Percentiles rank a stretch among this genome's conserved stretches.
Evolutionary conservation across 2,888 invertebrate genomes (phyloP).

Genomic region (Mythimna impura): DNA sequence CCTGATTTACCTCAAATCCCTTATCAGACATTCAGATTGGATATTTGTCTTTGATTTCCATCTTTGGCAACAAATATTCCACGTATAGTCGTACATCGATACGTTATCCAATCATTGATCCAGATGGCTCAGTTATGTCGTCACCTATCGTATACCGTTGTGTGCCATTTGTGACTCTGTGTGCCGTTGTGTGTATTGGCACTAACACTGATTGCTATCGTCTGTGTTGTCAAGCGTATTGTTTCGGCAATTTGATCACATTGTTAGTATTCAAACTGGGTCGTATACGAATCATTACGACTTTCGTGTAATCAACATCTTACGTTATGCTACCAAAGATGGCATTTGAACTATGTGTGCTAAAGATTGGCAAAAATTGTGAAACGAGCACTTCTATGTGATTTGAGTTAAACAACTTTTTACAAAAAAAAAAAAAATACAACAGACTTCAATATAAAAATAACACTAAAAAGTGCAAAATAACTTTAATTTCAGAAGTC

Average conservation of each 20-base stretch:
- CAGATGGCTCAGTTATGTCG: conserved; percentile 41
- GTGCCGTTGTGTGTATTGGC: conserved; percentile 11
- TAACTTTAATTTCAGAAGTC: too few relatives aligned
- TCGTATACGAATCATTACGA: neutral
- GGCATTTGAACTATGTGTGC: neutral
- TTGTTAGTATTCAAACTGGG: conserved; percentile 17
- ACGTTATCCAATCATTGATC: conserved; percentile 42
- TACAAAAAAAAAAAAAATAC: too few relatives aligned
- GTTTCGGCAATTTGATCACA: conserved; percentile 17
- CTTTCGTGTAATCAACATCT: neutral
- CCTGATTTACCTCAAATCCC: conserved; percentile 8
- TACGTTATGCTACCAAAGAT: neutral
- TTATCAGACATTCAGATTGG: conserved; percentile 21
- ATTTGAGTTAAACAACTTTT: too few relatives aligned
- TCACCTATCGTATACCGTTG: conserved; percentile 15
- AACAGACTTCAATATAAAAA: too few relatives aligned
- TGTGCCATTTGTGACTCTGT: neutral
- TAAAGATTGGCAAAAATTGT: neutral
- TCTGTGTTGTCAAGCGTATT: conserved; percentile 19
- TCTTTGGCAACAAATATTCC: conserved; percentile 33
- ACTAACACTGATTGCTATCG: conserved; percentile 37
- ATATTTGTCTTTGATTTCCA: conserved; percentile 38
- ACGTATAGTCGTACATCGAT: conserved; percentile 6
- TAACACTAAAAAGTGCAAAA: too few relatives aligned
- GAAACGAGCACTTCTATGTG: neutral